Percentiles rank a stretch among this genome's conserved stretches.
Conservation (phyloP, 2,888 invertebrate species). For the Blomia tropicalis region DNA sequence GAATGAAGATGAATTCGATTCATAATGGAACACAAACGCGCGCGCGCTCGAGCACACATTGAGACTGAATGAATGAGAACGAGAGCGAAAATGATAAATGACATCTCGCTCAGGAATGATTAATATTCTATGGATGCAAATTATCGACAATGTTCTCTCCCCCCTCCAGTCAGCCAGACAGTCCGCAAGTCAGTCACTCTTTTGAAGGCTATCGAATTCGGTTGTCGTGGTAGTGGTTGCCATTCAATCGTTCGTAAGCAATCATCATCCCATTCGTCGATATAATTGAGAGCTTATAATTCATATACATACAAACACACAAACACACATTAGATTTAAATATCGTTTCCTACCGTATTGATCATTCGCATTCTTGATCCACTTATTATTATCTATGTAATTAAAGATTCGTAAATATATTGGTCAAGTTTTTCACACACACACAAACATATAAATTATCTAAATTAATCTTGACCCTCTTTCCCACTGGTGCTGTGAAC, state of each 20-base stretch:
- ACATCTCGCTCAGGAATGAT: constrained; percentile 3
- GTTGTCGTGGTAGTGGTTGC: too few species aligned
- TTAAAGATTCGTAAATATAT: neutral
- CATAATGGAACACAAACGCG: constrained; percentile 13
- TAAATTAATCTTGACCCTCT: too few species aligned
- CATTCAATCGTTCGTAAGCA: too few species aligned
- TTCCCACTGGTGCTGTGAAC: too few species aligned
- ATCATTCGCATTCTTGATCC: too few species aligned
- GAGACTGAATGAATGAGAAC: too few species aligned
- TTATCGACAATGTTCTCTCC: constrained; percentile 14
- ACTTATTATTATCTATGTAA: neutral
- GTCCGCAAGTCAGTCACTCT: too few species aligned
- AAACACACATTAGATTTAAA: neutral
- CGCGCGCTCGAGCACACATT: too few species aligned
- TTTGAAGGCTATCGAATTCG: too few species aligned
- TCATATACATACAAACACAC: neutral
- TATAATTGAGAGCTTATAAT: constrained; percentile 6
- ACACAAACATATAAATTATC: too few species aligned
- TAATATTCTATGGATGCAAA: constrained; percentile 17
- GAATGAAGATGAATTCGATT: constrained; percentile 13
- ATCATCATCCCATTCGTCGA: neutral
- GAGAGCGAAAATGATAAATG: constrained; percentile 12
- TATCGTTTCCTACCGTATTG: too few species aligned
- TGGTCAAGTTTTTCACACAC: too few species aligned
- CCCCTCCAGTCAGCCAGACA: neutral